phyloP scores from a whole-genome alignment of 2,113 vertebrate genomes.

The Leptosomus discolor region DNA sequence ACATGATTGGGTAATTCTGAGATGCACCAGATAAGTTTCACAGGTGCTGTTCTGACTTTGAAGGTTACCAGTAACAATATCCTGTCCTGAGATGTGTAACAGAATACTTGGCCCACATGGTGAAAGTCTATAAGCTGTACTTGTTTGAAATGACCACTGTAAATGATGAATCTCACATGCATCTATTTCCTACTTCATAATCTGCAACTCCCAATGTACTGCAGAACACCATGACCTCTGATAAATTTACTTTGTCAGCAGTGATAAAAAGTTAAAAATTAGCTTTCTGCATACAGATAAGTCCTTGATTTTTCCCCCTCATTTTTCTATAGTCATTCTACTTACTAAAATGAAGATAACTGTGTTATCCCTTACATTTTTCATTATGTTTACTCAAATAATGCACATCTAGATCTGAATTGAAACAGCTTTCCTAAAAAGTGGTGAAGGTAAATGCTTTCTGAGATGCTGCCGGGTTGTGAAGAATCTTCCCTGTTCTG shows the following conservation, averaged over 20 bases:
- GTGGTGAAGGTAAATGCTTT: neutral
- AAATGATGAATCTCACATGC: neutral
- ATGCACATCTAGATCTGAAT: neutral
- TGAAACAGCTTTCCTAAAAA: neutral
- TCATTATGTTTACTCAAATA: neutral
- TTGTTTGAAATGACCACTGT: conserved; percentile 27
- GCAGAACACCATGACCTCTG: conserved; percentile 49
- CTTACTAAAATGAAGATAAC: neutral
- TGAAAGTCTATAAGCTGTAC: conserved; percentile 12
- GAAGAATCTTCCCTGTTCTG: neutral
- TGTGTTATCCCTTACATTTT: neutral
- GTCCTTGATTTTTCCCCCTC: conserved; percentile 39
- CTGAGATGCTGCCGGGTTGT: neutral
- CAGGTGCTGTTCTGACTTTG: conserved; percentile 68
- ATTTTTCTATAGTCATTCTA: neutral
- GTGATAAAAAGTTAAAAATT: conserved; percentile 73
- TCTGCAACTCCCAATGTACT: neutral
- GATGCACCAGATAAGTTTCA: conserved; percentile 71
- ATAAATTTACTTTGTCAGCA: conserved; percentile 55
- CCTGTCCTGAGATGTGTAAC: conserved; percentile 82
- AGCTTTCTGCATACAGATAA: conserved; percentile 56
- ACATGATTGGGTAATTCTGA: conserved; percentile 72
- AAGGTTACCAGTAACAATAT: conserved; percentile 84
- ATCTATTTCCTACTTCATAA: conserved; percentile 26
- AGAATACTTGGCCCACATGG: neutral